phyloP scores from a whole-genome alignment of 1,140 invertebrate genomes.

The Tetramorium parvispinum region DNA sequence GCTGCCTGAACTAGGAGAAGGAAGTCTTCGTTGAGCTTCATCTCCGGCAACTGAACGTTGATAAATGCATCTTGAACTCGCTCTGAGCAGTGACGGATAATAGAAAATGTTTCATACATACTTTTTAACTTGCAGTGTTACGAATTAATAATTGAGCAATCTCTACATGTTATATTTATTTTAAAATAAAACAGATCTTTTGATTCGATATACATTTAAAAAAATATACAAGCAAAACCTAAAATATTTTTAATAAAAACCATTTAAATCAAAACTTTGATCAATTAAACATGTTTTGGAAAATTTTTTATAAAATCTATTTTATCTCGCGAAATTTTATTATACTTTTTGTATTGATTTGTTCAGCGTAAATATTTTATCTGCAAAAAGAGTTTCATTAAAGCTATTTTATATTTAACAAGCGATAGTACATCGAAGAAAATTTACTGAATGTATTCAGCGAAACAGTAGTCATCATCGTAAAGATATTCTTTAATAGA shows the following conservation, averaged over 20 bases:
- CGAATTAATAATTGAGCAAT: conserved; percentile 6
- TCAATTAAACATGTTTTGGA: not conserved
- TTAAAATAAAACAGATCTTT: not conserved
- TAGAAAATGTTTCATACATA: conserved; percentile 14
- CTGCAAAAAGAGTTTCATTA: not conserved
- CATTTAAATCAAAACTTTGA: not conserved
- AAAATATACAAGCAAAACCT: not conserved
- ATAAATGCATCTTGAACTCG: conserved; percentile 50
- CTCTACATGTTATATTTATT: not conserved
- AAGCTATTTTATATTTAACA: not conserved
- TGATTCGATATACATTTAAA: not conserved
- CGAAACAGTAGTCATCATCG: too few relatives aligned
- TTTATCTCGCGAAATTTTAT: conserved; percentile 4
- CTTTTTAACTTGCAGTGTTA: not conserved
- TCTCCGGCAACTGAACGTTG: conserved; percentile 27
- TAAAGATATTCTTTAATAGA: too few relatives aligned
- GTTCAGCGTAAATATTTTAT: not conserved
- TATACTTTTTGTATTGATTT: not conserved
- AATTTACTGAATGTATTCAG: not conserved
- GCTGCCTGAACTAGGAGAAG: not conserved
- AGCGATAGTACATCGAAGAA: not conserved
- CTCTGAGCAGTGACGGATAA: conserved; percentile 44
- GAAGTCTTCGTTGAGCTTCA: conserved; percentile 28
- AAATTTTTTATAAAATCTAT: not conserved
- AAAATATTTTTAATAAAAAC: conserved; percentile 4